Evolutionary conservation across 2,888 invertebrate genomes (phyloP), one percentile per base, ranked within the genome.

Genomic region (Andrena haemorrhoa): DNA sequence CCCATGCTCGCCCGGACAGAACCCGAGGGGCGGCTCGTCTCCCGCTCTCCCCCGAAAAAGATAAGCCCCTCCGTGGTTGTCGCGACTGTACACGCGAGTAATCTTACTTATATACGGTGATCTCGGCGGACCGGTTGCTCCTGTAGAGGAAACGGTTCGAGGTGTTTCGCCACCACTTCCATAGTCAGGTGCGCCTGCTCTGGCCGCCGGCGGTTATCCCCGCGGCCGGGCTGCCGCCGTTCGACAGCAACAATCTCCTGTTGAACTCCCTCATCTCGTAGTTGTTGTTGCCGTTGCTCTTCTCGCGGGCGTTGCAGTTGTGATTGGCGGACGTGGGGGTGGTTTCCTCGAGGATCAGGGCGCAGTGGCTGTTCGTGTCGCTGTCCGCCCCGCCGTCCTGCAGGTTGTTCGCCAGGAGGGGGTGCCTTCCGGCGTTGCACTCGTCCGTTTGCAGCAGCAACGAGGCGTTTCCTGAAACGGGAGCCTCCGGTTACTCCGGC

Each of bases 221-320:
- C 94, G 95, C 81, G 94, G 94, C 87, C 94, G 92, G 92, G 78
- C 91, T 91, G 41, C 89, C 89, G 26, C 92, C 92, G 75, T 92
- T 93, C 76, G 93, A 92, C 78, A 93, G 86, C 85, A 94, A 86
- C 85, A 94, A 84, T 79, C 93, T 89, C 65, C 93, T 88, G 76
- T 95, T 96, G 91, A 97, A 95, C 94, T 97, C 97, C 68, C 96
- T 95, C 95, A 97, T 95, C 94, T 97, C 97, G 94, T 97, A 97
- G 92, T 97, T 97, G 94, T 97, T 97, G 94, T 97, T 97, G 70
- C 96, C 96, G 94, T 96, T 97, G 80, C 96, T 96, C 93, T 96
- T 96, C 83, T 96, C 96, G 49, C 94, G 93, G 29, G 70, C 70
- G 26, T 89, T 90, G 74, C 93, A 89, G 87, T 91, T 87, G 91